Conservation (phyloP, 37 sponge, comb jelly and placozoan species). For the Chondrilla cf. caribensis region DNA sequence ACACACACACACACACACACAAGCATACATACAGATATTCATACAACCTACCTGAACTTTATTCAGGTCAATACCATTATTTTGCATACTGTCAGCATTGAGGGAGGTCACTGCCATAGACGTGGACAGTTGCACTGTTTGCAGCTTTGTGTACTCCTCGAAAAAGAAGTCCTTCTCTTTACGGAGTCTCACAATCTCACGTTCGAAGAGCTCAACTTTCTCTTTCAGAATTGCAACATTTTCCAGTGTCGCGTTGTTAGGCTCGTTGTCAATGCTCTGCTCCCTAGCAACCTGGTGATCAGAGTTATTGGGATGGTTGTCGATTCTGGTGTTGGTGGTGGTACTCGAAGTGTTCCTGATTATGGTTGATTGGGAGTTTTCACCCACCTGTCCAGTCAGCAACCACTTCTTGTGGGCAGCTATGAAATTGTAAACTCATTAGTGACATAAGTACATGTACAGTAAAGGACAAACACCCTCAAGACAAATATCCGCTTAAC, state of each 20-base stretch:
- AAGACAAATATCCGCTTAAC: too few species aligned
- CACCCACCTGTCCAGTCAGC: background rate
- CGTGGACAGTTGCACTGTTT: too few species aligned
- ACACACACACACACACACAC: too few species aligned
- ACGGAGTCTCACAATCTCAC: constrained; percentile 1
- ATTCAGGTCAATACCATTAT: too few species aligned
- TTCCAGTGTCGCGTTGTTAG: background rate
- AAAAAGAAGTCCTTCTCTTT: constrained; percentile 21
- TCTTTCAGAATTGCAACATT: background rate
- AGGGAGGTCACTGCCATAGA: too few species aligned
- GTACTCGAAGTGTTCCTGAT: background rate
- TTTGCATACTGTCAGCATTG: too few species aligned
- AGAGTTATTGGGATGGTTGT: background rate
- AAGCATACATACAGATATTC: too few species aligned
- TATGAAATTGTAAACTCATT: background rate
- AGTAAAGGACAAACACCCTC: too few species aligned
- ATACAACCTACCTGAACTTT: too few species aligned
- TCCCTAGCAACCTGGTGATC: background rate
- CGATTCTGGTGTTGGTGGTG: background rate
- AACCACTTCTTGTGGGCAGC: constrained; percentile 5
- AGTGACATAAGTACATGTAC: too few species aligned
- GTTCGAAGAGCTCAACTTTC: background rate
- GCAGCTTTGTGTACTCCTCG: too few species aligned
- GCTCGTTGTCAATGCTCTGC: background rate
- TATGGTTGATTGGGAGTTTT: background rate